phyloP scores from a whole-genome alignment of 2,113 vertebrate genomes.

The Rostratula benghalensis region DNA sequence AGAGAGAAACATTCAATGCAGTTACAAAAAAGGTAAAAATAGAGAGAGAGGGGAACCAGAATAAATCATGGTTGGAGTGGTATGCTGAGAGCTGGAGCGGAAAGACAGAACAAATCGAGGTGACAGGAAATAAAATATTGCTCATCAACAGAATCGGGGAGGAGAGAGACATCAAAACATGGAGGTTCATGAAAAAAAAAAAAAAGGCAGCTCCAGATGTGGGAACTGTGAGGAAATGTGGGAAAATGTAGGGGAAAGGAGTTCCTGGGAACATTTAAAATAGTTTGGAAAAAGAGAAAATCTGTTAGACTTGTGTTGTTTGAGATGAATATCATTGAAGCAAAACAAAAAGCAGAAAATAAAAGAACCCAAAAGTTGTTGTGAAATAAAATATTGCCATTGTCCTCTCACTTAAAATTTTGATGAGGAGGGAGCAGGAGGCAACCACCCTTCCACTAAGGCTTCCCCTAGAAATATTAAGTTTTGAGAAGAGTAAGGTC shows the following conservation, averaged over 20 bases:
- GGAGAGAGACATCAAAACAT: not conserved
- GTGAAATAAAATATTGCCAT: not conserved
- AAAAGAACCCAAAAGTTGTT: not conserved
- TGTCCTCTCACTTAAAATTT: not conserved
- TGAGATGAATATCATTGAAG: not conserved
- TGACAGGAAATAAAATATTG: conserved; percentile 34
- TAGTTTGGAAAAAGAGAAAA: not conserved
- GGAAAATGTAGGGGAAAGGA: not conserved
- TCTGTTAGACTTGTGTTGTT: not conserved
- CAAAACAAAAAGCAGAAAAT: not conserved
- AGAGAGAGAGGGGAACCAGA: not conserved
- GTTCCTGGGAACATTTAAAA: not conserved
- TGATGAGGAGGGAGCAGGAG: not conserved
- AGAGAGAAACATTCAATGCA: conserved; percentile 19
- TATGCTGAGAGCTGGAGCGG: not conserved
- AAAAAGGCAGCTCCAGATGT: not conserved
- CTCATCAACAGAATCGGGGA: conserved; percentile 17
- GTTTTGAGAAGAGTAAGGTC: not conserved
- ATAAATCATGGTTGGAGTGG: conserved; percentile 22
- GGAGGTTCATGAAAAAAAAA: not conserved
- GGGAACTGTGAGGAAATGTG: too few species aligned
- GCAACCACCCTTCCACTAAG: not conserved
- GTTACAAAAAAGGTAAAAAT: not conserved
- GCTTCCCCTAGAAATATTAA: not conserved
- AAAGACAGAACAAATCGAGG: conserved; percentile 40